Evolutionary conservation across 2,797 vertebrate genomes (phyloP).

Genomic region (Hemitrygon akajei): DNA sequence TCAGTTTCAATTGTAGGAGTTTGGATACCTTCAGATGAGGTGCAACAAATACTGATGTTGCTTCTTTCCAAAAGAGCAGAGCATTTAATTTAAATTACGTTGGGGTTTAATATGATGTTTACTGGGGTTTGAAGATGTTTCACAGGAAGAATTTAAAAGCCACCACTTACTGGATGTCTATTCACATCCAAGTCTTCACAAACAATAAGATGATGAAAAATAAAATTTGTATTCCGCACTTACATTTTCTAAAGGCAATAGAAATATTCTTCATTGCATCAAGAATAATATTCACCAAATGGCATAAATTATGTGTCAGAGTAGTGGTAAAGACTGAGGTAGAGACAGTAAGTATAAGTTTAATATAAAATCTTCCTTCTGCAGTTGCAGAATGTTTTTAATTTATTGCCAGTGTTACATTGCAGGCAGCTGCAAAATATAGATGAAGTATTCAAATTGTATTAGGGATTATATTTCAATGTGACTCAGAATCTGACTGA

Average conservation of each 20-base stretch:
- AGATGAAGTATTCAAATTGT: not conserved
- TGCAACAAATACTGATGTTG: no score
- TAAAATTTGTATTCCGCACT: not conserved
- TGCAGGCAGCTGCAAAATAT: not conserved
- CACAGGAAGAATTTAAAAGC: not conserved
- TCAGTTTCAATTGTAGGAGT: not conserved
- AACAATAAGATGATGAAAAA: not conserved
- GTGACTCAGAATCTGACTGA: not conserved
- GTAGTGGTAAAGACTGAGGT: not conserved
- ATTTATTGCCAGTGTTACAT: not conserved
- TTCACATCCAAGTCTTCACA: not conserved
- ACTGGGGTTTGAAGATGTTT: not conserved
- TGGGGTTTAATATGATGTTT: not conserved
- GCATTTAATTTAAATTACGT: not conserved
- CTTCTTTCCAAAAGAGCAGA: not conserved
- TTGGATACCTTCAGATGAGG: not conserved
- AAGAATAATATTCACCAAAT: not conserved
- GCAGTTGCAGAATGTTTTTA: not conserved
- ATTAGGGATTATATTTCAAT: no score
- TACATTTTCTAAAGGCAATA: not conserved
- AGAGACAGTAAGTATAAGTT: not conserved
- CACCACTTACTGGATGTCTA: not conserved
- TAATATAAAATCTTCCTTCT: not conserved
- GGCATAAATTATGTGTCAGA: not conserved
- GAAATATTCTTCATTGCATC: not conserved